Evolutionary conservation across 2,113 vertebrate genomes (phyloP).

Genomic region (Rhabdornis inornatus): DNA sequence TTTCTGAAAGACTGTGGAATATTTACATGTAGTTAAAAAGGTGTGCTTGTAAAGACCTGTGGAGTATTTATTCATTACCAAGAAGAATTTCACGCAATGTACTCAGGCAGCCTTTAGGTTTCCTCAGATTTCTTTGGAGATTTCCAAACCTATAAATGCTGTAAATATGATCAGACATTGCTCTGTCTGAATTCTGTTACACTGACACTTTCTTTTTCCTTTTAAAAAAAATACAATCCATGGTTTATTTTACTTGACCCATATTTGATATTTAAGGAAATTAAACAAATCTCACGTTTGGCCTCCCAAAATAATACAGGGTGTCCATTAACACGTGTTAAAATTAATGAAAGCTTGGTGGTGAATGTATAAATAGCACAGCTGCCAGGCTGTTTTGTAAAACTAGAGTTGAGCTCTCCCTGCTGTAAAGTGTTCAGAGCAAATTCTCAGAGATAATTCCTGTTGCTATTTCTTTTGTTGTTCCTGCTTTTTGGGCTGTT

Average conservation of each 20-base stretch:
- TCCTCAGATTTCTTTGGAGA: conserved; percentile 66
- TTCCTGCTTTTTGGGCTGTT: background rate
- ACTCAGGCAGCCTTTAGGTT: conserved; percentile 47
- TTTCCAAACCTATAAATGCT: conserved; percentile 62
- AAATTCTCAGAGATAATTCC: background rate
- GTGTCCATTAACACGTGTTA: background rate
- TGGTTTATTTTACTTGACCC: conserved; percentile 36
- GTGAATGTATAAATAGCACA: conserved; percentile 22
- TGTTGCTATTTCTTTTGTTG: background rate
- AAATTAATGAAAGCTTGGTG: conserved; percentile 33
- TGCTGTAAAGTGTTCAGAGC: background rate
- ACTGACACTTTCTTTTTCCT: background rate
- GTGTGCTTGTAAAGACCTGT: conserved; percentile 48
- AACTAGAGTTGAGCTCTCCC: background rate
- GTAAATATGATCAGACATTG: conserved; percentile 61
- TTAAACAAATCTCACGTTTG: conserved; percentile 42
- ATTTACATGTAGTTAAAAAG: conserved; percentile 59
- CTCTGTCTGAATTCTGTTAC: conserved; percentile 41
- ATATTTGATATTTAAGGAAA: conserved; percentile 58
- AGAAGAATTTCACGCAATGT: conserved; percentile 62
- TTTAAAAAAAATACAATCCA: background rate
- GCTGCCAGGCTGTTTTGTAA: background rate
- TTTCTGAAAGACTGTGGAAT: conserved; percentile 59
- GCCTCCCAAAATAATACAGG: background rate
- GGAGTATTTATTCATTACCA: conserved; percentile 66